phyloP scores from a whole-genome alignment of 2,797 vertebrate species.

The Dallia pectoralis region DNA sequence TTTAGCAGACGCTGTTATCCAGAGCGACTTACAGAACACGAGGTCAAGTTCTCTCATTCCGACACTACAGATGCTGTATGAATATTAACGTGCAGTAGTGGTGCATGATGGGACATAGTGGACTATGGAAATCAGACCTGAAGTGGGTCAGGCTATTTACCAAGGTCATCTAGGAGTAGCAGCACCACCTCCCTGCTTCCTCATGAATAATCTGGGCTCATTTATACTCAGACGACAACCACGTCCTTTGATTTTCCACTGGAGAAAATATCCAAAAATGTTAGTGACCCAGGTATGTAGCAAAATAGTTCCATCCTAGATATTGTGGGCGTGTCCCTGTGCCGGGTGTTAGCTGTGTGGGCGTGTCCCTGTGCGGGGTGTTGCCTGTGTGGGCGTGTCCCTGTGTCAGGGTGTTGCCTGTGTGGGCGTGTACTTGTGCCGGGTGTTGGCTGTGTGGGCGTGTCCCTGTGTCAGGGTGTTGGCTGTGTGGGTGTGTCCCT shows the following conservation, averaged over 20 bases:
- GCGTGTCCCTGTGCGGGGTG: no score
- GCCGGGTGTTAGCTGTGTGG: no score
- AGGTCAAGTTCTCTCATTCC: slow-evolving; percentile 44
- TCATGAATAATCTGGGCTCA: slow-evolving; percentile 62
- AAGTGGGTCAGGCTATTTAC: slow-evolving; percentile 52
- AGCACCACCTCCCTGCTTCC: slow-evolving; percentile 8
- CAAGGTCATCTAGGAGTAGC: slow-evolving; percentile 49
- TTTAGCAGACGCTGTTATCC: no score
- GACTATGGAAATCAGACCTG: slow-evolving; percentile 42
- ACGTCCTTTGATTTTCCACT: slow-evolving; percentile 51
- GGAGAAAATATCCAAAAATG: slow-evolving; percentile 12
- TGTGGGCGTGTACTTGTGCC: no score
- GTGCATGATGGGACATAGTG: slow-evolving; percentile 11
- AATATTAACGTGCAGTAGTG: slow-evolving; percentile 27
- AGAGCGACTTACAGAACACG: slow-evolving; percentile 17
- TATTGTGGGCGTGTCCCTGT: no score
- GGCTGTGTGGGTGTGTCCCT: no score
- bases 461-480: no score
- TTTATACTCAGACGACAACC: slow-evolving; percentile 47
- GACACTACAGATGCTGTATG: slow-evolving; percentile 35
- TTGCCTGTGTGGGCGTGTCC: no score
- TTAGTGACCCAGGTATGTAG: not conserved
- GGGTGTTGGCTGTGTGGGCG: no score
- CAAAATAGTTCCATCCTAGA: not conserved
- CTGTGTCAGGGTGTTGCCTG: no score